phyloP scores from a whole-genome alignment of 2,113 vertebrate genomes.

The Malurus cyaneus region DNA sequence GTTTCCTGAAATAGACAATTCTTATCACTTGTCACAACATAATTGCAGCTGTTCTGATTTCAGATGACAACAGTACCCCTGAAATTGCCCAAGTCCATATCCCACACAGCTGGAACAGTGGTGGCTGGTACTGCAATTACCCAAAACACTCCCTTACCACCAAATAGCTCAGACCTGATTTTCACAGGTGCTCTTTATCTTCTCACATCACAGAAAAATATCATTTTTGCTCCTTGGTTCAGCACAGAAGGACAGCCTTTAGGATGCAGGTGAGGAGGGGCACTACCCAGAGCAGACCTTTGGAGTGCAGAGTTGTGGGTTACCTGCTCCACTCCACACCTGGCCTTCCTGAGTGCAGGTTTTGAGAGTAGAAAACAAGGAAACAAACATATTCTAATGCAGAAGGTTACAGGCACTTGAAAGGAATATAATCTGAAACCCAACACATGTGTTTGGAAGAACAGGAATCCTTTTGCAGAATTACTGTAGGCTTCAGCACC shows the following conservation, averaged over 20 bases:
- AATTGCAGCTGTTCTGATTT: constrained; percentile 6
- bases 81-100: not conserved
- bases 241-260: not conserved
- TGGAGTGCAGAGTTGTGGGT: not conserved
- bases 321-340: not conserved
- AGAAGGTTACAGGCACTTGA: not conserved
- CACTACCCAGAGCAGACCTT: not conserved
- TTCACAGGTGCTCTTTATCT: not conserved
- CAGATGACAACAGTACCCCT: not conserved
- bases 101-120: not conserved
- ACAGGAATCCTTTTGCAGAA: not conserved
- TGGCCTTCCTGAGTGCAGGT: not conserved
- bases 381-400: not conserved
- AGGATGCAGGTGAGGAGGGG: not conserved
- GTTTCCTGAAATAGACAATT: not conserved
- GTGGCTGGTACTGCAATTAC: not conserved
- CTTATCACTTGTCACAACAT: not conserved
- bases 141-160: not conserved
- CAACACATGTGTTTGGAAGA: not conserved
- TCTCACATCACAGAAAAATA: not conserved
- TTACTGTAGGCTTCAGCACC: not conserved
- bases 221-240: not conserved
- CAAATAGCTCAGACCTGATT: not conserved
- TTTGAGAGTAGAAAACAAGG: not conserved
- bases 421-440: not conserved